These are phyloP conservation scores for Vireo griseus DNA, from an alignment of 2,797 vertebrate genomes.

Conservation along the genomic window DNA sequence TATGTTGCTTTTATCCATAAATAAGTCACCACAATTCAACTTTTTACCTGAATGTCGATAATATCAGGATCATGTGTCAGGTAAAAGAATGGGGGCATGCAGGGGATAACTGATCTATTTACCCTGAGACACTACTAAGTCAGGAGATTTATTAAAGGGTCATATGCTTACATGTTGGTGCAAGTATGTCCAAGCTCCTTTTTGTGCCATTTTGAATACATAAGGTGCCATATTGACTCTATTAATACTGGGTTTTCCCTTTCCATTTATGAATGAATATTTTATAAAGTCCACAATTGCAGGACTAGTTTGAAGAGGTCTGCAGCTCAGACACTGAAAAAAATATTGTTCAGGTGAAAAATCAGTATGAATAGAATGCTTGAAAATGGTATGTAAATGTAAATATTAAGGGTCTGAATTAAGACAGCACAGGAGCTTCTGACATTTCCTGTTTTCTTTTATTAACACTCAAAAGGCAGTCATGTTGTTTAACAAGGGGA, in stretches of 20 bases:
- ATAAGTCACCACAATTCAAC: neutral
- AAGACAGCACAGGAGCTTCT: neutral
- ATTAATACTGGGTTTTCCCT: neutral
- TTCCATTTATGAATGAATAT: neutral
- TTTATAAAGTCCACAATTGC: neutral
- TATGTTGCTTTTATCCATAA: neutral
- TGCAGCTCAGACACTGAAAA: neutral
- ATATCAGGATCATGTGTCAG: neutral
- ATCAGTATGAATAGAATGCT: neutral
- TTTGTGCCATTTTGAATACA: neutral
- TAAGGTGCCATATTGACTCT: neutral
- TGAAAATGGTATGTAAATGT: neutral
- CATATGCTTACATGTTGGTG: fast-evolving
- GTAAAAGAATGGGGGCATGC: neutral
- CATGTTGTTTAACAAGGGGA: neutral
- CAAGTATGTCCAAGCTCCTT: neutral
- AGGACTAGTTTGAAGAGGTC: neutral
- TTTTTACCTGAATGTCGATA: neutral
- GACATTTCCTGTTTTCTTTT: neutral
- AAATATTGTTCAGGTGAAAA: neutral
- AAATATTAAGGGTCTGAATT: neutral
- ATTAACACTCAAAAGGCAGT: neutral
- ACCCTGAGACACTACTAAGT: neutral
- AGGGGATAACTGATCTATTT: neutral
- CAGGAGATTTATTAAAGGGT: neutral